These are phyloP conservation scores for Aphelocoma coerulescens DNA, from an alignment of 2,113 vertebrate genomes.

Conservation along the genomic window DNA sequence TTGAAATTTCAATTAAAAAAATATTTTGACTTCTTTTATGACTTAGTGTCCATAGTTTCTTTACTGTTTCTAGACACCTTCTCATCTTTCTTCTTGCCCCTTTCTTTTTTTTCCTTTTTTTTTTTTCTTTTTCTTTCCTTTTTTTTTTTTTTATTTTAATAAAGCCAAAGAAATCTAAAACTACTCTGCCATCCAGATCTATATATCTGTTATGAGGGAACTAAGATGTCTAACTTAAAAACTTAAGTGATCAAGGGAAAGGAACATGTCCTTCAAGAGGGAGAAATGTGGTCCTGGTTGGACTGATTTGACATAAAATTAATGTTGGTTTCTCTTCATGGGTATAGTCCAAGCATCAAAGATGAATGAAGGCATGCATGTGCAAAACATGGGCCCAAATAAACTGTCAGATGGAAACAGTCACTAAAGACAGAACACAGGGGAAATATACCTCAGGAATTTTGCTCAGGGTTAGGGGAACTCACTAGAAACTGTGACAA, in stretches of 20 bases:
- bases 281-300: background rate
- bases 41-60: background rate
- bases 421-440: background rate
- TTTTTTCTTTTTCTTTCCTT: background rate
- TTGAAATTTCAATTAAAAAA: background rate
- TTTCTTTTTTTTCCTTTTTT: background rate
- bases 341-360: background rate
- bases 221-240: background rate
- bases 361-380: background rate
- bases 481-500: background rate
- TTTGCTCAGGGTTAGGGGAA: background rate
- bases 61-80: background rate
- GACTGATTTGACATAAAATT: background rate
- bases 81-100: rapidly evolving
- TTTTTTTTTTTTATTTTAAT: background rate
- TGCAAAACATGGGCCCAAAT: background rate
- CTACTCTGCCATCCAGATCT: background rate
- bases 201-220: background rate
- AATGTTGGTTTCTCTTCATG: background rate
- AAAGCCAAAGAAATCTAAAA: background rate
- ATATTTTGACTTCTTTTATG: background rate
- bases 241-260: background rate
- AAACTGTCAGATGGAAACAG: background rate
- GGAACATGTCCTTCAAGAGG: background rate
- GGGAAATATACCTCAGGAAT: background rate